Percentiles rank a stretch among this genome's conserved stretches.
Evolutionary conservation across 2,113 vertebrate genomes (phyloP).

Genomic region (Brachypodius melanocephalos): DNA sequence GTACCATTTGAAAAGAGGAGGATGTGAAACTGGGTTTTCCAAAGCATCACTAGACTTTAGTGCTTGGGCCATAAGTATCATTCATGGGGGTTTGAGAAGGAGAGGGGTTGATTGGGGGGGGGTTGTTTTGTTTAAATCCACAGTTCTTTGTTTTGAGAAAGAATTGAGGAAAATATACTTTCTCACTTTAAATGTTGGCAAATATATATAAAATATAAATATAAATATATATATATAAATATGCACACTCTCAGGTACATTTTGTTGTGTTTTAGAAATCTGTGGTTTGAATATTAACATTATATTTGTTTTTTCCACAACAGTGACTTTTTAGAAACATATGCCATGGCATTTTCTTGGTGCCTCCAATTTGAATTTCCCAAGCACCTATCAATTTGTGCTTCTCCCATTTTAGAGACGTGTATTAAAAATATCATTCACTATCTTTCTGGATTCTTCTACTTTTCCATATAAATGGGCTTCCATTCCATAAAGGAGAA

Average conservation of each 20-base stretch:
- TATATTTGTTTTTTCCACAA: conserved; percentile 25
- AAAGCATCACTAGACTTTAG: conserved; percentile 7
- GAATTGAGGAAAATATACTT: conserved; percentile 56
- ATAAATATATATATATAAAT: conserved; percentile 67
- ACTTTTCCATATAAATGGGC: not conserved
- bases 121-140: conserved; percentile 39
- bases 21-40: conserved; percentile 28
- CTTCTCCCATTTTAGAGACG: not conserved
- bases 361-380: conserved; percentile 34
- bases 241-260: conserved; percentile 78
- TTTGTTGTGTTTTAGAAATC: conserved; percentile 73
- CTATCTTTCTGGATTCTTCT: not conserved
- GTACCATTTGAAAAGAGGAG: conserved; percentile 25
- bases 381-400: not conserved
- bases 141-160: conserved; percentile 57
- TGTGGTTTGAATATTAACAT: conserved; percentile 68
- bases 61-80: not conserved
- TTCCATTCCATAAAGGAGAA: conserved; percentile 13
- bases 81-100: not conserved
- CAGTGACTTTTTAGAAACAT: conserved; percentile 2
- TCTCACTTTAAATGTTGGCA: conserved; percentile 64
- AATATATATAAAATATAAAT: conserved; percentile 60
- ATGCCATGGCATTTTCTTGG: not conserved
- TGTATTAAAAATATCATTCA: not conserved
- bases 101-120: not conserved